Percentiles rank a stretch among this genome's conserved stretches.
Evolutionary conservation across 2,113 vertebrate genomes (phyloP).

Genomic region (Phasianus colchicus): DNA sequence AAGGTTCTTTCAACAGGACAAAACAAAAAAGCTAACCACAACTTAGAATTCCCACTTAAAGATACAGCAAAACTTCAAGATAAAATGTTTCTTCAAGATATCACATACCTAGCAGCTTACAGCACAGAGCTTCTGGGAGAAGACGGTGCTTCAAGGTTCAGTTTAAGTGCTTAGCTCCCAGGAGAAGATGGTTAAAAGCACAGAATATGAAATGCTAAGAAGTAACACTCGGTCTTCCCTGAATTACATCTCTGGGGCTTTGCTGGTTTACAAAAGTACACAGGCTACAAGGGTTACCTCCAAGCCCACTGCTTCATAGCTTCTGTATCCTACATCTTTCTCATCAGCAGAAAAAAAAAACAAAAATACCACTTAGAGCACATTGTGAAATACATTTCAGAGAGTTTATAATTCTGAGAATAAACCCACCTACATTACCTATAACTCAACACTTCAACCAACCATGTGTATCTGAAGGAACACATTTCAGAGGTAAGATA

Average conservation of each 20-base stretch:
- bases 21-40: background rate
- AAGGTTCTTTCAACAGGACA: background rate
- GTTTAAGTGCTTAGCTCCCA: background rate
- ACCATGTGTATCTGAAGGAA: background rate
- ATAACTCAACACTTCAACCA: background rate
- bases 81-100: background rate
- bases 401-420: background rate
- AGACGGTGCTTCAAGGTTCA: background rate
- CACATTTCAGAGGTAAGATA: background rate
- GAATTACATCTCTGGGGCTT: background rate
- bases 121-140: background rate
- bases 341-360: background rate
- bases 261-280: background rate
- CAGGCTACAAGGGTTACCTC: background rate
- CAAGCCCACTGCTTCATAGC: background rate
- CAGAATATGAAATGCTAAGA: background rate
- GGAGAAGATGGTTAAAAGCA: background rate
- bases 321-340: background rate
- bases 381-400: background rate
- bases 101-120: background rate
- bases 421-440: background rate
- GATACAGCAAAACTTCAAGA: background rate
- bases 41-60: background rate
- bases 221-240: background rate
- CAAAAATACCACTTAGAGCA: background rate